phyloP scores from a whole-genome alignment of 1,140 invertebrate genomes.

The Tetranychus urticae region DNA sequence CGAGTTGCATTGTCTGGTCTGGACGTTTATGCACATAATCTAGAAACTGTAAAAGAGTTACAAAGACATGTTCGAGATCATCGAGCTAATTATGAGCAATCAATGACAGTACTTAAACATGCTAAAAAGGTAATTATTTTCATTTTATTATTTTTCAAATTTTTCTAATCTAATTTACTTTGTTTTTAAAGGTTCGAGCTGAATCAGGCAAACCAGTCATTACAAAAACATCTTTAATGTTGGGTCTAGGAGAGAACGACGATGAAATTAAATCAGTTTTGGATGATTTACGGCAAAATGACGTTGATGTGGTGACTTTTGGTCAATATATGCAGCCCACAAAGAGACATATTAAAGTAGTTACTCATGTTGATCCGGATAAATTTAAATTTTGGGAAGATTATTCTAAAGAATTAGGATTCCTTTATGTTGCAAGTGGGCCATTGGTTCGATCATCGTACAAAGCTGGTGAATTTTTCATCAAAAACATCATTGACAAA shows the following conservation, averaged over 20 bases:
- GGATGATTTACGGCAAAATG: slow-evolving; percentile 44
- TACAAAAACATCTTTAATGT: slow-evolving; percentile 96
- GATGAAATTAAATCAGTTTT: slow-evolving; percentile 64
- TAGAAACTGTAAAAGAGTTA: slow-evolving; percentile 68
- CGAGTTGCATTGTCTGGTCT: slow-evolving; percentile 54
- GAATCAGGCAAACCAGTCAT: slow-evolving; percentile 22
- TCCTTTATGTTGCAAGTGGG: slow-evolving; percentile 89
- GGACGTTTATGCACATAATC: slow-evolving; percentile 89
- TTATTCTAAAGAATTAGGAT: slow-evolving; percentile 61
- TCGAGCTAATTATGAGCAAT: slow-evolving; percentile 53
- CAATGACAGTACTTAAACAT: slow-evolving; percentile 48
- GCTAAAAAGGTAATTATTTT: slow-evolving; percentile 37
- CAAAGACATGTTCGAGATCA: slow-evolving; percentile 47
- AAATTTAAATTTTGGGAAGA: slow-evolving; percentile 81
- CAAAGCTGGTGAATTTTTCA: slow-evolving; percentile 52
- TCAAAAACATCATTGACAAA: slow-evolving; percentile 11
- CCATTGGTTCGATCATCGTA: slow-evolving; percentile 91
- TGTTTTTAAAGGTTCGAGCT: slow-evolving; percentile 19
- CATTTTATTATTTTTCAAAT: neutral
- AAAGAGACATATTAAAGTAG: slow-evolving; percentile 75
- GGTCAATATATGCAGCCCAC: slow-evolving; percentile 99
- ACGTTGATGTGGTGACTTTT: slow-evolving; percentile 83
- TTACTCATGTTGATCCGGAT: slow-evolving; percentile 87
- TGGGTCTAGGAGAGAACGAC: slow-evolving; percentile 87
- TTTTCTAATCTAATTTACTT: slow-evolving; percentile 29